Evolutionary conservation across 2,888 invertebrate species (phyloP).

Genomic region (Agriopis aurantiaria): DNA sequence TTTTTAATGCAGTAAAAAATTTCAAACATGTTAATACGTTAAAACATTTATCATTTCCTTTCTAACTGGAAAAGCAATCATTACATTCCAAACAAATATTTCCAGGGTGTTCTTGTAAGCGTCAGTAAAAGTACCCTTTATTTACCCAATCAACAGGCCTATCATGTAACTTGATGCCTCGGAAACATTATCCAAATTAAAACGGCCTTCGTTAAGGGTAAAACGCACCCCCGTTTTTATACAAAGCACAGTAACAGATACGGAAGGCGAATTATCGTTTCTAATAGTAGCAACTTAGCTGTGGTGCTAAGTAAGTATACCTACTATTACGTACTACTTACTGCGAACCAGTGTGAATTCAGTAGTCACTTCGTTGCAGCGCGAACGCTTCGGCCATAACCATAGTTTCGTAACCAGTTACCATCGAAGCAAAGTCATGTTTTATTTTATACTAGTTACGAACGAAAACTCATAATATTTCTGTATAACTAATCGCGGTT

Average conservation of each 20-base stretch:
- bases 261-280: too few species aligned
- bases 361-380: too few species aligned
- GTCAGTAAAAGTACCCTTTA: slow-evolving; percentile 29
- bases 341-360: too few species aligned
- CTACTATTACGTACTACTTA: too few species aligned
- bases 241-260: neutral
- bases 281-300: too few species aligned
- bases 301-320: too few species aligned
- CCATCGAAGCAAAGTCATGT: too few species aligned
- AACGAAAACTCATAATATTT: too few species aligned
- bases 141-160: slow-evolving; percentile 45
- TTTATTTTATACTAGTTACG: too few species aligned
- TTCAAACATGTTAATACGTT: neutral
- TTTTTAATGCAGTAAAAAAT: neutral
- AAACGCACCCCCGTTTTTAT: neutral
- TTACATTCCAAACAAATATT: slow-evolving; percentile 22
- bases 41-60: neutral
- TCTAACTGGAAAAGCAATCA: slow-evolving; percentile 11
- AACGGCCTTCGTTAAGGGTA: slow-evolving; percentile 43
- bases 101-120: slow-evolving; percentile 26
- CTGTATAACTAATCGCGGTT: too few species aligned
- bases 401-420: too few species aligned
- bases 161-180: slow-evolving; percentile 41
- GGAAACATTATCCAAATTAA: slow-evolving; percentile 46
- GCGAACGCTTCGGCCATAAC: too few species aligned